Conservation (phyloP, 2,888 invertebrate species). For the Meiosimyza platycephala region DNA sequence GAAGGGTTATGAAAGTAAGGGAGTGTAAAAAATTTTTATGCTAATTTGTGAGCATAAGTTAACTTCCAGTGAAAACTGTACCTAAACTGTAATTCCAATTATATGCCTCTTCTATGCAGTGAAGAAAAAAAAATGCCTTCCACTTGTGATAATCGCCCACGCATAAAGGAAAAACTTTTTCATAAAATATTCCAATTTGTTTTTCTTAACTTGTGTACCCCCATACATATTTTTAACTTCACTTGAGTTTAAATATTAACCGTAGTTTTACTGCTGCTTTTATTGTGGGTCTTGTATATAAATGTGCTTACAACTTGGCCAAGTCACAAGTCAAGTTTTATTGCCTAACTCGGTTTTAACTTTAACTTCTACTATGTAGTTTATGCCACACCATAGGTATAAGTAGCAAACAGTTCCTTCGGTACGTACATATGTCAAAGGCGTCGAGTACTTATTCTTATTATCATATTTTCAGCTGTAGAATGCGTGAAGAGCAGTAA, state of each 20-base stretch:
- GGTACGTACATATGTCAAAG: too few species aligned
- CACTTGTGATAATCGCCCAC: neutral
- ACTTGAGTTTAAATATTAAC: too few species aligned
- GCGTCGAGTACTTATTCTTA: too few species aligned
- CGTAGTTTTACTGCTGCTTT: too few species aligned
- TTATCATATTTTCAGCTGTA: too few species aligned
- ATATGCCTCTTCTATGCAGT: neutral
- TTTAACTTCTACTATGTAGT: too few species aligned
- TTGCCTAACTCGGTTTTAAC: constrained; percentile 2
- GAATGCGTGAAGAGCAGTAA: too few species aligned
- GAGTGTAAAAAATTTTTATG: neutral
- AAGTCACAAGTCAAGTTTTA: constrained; percentile 8
- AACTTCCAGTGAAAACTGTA: neutral
- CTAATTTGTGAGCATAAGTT: constrained; percentile 1
- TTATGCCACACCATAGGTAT: too few species aligned
- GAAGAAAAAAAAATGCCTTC: too few species aligned
- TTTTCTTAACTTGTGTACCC: neutral
- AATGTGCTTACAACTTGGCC: neutral
- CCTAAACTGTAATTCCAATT: neutral
- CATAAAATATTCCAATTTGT: constrained; percentile 2
- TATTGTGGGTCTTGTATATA: too few species aligned
- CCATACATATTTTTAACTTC: too few species aligned
- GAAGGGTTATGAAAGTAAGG: neutral
- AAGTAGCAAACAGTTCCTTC: too few species aligned
- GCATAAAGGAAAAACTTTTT: neutral